A percentile compares a stretch with the other conserved stretches of the same genome.
These are phyloP conservation scores for Phrynocephalus versicolor DNA, from an alignment of 2,113 vertebrate species.

Conservation along the genomic window DNA sequence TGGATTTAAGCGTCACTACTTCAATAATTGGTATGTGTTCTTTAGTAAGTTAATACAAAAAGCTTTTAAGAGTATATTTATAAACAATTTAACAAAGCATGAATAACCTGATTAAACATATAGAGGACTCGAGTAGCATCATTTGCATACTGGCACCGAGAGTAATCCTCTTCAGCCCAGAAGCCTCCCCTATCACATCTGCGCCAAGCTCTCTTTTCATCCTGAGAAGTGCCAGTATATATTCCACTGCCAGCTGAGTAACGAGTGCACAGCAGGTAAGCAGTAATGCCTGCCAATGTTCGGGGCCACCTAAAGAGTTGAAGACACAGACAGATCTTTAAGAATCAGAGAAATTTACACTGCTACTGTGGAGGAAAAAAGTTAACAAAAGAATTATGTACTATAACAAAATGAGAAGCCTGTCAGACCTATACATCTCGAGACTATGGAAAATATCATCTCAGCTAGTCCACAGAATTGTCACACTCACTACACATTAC, in stretches of 20 bases:
- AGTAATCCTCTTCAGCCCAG: slow-evolving; percentile 94
- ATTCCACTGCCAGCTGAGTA: slow-evolving; percentile 82
- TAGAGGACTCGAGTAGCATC: slow-evolving; percentile 93
- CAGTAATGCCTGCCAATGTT: slow-evolving; percentile 91
- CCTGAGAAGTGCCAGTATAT: slow-evolving; percentile 83
- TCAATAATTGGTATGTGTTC: no score
- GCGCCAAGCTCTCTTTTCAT: slow-evolving; percentile 91
- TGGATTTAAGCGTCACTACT: neutral
- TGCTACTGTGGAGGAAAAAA: neutral
- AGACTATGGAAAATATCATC: slow-evolving; percentile 66
- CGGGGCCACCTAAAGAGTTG: slow-evolving; percentile 87
- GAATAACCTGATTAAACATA: slow-evolving; percentile 94
- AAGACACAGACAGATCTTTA: slow-evolving; percentile 9
- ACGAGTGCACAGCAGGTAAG: slow-evolving; percentile 87
- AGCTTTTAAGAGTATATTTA: neutral
- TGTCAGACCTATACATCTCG: slow-evolving; percentile 46
- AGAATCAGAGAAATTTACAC: slow-evolving; percentile 39
- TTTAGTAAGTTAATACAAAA: neutral
- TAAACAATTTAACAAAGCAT: neutral
- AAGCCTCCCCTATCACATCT: slow-evolving; percentile 86
- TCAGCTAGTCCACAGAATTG: slow-evolving; percentile 42
- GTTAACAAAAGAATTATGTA: slow-evolving; percentile 52
- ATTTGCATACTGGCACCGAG: slow-evolving; percentile 93
- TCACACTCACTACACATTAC: slow-evolving; percentile 48
- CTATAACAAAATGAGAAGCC: slow-evolving; percentile 48